Conservation (phyloP, 2,797 vertebrate species). For the Crypturellus tataupa region DNA sequence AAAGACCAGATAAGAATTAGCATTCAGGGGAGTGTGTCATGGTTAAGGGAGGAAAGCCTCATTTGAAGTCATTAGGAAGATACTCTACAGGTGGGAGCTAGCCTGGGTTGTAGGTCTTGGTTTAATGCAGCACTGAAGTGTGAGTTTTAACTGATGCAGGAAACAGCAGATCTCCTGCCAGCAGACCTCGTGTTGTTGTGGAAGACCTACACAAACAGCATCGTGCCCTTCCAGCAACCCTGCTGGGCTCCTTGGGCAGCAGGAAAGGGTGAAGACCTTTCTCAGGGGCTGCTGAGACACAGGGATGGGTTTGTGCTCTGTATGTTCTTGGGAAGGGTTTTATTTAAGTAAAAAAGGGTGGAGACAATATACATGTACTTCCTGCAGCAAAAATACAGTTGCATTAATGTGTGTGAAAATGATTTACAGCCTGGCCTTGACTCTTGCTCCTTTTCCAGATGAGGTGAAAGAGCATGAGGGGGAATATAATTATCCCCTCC, state of each 20-base stretch:
- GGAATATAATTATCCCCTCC: neutral
- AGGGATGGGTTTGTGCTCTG: neutral
- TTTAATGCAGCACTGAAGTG: neutral
- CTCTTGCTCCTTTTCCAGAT: neutral
- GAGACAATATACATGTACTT: neutral
- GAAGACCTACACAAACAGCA: neutral
- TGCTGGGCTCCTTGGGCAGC: neutral
- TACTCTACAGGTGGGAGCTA: neutral
- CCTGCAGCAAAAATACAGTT: neutral
- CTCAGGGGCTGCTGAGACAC: neutral
- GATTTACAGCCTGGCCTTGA: neutral
- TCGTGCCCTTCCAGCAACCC: neutral
- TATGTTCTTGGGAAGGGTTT: neutral
- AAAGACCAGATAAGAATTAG: neutral
- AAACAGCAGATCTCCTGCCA: neutral
- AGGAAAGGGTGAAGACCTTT: neutral
- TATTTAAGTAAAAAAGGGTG: neutral
- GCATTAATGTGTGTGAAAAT: neutral
- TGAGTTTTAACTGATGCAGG: neutral
- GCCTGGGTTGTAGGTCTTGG: neutral
- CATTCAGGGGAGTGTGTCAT: neutral
- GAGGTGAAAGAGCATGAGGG: rapidly evolving
- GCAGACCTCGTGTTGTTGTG: neutral
- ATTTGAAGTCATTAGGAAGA: neutral
- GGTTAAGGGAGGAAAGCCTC: neutral